Evolutionary conservation across 1,140 invertebrate genomes (phyloP), one percentile per base, ranked within the genome.

Genomic region (Rhyzopertha dominica): DNA sequence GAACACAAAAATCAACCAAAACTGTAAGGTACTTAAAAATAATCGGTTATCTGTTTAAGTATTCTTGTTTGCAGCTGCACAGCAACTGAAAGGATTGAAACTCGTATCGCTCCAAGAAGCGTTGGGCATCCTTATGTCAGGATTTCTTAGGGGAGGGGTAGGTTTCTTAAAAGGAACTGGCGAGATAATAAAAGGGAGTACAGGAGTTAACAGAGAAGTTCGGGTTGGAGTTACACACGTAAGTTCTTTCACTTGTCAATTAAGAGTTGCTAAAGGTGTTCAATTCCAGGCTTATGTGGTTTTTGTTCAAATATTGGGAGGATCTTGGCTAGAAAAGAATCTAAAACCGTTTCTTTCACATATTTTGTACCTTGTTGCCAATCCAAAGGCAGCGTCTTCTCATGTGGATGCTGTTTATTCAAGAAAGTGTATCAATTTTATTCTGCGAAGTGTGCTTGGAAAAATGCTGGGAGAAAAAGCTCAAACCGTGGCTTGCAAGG

Each of bases 381-480:
- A 90, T 74, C 91, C 92, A 1, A 95, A 93, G 71, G 89, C 91
- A 9, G 89, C 91, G 0, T 87, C 87, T 8, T 91, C 91, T 0
- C 95, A 98, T 64, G 90, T 98, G 4, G 96, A 99, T 70, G 93
- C 93, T 20, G 93, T 99, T 3, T 97, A 97, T 69, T 96, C 94
- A 1, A 76, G 96, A 49, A 96, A 97, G 70, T 99, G 96, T 67
- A 88, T 99, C 30, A 90, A 87, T 62, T 99, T 96, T 65, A 95
- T 99, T 58, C 73, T 98, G 28, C 77, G 91, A 24, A 85, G 89
- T 43, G 84, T 92, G 2, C 76, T 98, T 22, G 95, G 95, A 4
- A 86, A 88, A 64, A 84, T 98, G 76, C 75, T 99, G 1, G 87
- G 92, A 0, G 96, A 99, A 73, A 95, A 95, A 60, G 92, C 94